Evolutionary conservation across 2,888 invertebrate species (phyloP), one percentile per base, ranked within the genome.

Genomic region (Ophion costatus): DNA sequence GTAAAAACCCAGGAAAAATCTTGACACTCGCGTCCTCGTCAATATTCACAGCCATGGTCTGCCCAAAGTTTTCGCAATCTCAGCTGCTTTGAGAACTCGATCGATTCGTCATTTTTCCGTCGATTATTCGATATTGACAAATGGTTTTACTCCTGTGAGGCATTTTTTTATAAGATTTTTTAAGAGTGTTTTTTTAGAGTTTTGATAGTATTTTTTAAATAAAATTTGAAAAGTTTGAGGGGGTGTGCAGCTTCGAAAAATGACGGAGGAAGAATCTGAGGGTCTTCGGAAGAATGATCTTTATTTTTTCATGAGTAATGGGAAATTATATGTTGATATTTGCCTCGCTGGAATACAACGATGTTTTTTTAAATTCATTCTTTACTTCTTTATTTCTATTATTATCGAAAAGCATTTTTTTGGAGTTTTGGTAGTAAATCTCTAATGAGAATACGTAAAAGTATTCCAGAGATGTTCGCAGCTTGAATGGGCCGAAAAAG

Each of bases 11-110:
- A 51, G 11, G 24, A 51, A 22, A 17, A 69, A 24, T 20, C n/a
- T 69, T 11, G 76, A 64, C 57, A 82, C 14, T 85, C 14, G 45
- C 71, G 66, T 76, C 61, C 75, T 51, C 73, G 80, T 20, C 61
- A 5, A 74, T 22, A 6, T 45, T 45, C 0, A 67, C n/a, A 51
- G 24, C 51, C 14, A 29, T 64, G 63, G 64, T 61, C 33, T 59
- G 42, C 42, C 22, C 20, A 38, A 61, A 59, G 11, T 51, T 51
- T 51, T 17, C 51, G 17, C 5, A 51, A 51, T 51, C 51, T 51
- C 51, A 51, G 17, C 51, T 51, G 3, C 14, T 51, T 14, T 17
- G 51, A 17, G 17, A 24, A 61, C 10, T 73, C 20, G 24, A 45
- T 51, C 20, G 63, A 17, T 24, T 17, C 3, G 51, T 5, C 51